Evolutionary conservation across 2,797 vertebrate genomes (phyloP), one percentile per base, ranked within the genome.

Genomic region (Notolabrus celidotus): DNA sequence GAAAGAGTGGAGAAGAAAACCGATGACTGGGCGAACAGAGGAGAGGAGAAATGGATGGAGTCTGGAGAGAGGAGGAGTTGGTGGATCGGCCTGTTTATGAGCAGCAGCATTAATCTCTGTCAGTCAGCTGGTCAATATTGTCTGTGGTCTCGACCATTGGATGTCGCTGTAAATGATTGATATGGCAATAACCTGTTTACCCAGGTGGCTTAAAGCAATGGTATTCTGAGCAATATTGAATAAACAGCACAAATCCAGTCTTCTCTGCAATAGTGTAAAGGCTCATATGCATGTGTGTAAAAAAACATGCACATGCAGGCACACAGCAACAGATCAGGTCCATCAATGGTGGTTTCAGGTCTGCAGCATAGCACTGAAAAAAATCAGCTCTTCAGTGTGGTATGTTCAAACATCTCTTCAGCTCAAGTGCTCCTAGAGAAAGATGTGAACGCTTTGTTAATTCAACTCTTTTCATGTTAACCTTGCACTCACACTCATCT

Each of bases 141-240:
- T 92, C 88, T 90, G 78, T 79, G 83, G 82, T 88, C 77, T 78
- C 61, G 10, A 83, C 84, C 63, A 70, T 64, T 80, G 78, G 77
- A 68, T 84, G 87, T 86, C 73, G 57, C 60, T 83, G 66, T 88
- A 83, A 88, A 89, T 91, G 91, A 92, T 91, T 92, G 92, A 92
- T 93, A 89, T 85, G 79, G 89, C 88, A 92, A 91, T 92, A 92
- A 90, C 88, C 87, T 85, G 85, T 90, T 89, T 90, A 79, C 88
- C 85, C 86, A 86, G 79, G 84, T 91, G 89, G 84, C 79, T 85
- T 75, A 74, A 88, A 86, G 79, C 67, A 70, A 25, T 79, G 78
- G 67, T 86, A 65, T 77, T 75, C 69, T 72, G 22, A 3, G 72
- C 75, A 71, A 79, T 88, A 92, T 88, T 67, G 78, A 88, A 91